Conservation (phyloP, 2,797 vertebrate genomes). For the Cercopithecus neglectus region DNA sequence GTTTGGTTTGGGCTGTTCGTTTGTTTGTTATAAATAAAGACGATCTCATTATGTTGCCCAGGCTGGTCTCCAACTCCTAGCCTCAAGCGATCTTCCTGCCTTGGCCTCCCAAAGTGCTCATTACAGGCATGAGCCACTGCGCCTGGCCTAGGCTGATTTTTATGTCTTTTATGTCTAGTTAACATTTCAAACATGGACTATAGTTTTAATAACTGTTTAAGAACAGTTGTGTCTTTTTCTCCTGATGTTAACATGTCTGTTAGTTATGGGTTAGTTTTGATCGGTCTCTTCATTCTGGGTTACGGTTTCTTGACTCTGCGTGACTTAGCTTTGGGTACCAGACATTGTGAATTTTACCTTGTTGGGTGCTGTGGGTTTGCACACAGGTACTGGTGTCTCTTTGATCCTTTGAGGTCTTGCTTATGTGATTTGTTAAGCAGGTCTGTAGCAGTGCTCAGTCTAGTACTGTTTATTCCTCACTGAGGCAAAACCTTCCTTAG, state of each 20-base stretch:
- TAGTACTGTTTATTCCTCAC: not conserved
- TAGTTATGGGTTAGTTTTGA: not conserved
- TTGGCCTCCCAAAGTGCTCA: too few relatives aligned
- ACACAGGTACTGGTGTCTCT: not conserved
- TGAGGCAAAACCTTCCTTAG: not conserved
- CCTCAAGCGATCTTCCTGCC: too few relatives aligned
- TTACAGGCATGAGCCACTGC: too few relatives aligned
- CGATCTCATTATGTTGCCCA: too few relatives aligned
- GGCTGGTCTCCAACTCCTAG: too few relatives aligned
- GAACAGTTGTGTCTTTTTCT: not conserved
- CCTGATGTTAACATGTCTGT: not conserved
- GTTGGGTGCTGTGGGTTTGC: not conserved
- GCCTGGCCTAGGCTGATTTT: not conserved
- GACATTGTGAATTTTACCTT: constrained; percentile 29
- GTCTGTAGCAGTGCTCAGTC: not conserved
- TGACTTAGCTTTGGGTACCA: not conserved
- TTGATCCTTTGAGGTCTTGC: not conserved
- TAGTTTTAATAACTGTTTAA: not conserved
- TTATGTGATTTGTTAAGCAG: not conserved
- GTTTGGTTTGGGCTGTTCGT: not conserved
- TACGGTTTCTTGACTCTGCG: not conserved
- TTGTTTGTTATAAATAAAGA: too few relatives aligned
- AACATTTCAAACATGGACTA: not conserved
- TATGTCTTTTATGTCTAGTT: not conserved
- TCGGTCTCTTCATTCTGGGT: not conserved